Evolutionary conservation across 2,888 invertebrate species (phyloP).

Genomic region (Chloroclystis v-ata): DNA sequence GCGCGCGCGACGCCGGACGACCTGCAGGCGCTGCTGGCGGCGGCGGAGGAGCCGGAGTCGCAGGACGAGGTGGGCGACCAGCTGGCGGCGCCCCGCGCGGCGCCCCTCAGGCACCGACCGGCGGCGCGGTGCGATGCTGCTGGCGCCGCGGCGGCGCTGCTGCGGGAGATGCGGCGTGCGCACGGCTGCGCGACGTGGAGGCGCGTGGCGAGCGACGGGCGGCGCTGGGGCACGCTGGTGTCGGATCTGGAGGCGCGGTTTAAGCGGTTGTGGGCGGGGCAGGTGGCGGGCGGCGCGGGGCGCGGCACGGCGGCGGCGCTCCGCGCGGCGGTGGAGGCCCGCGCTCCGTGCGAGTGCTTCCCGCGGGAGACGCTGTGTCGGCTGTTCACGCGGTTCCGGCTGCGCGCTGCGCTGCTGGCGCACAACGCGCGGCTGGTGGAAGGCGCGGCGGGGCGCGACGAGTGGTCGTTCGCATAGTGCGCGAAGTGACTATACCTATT

Average conservation of each 20-base stretch:
- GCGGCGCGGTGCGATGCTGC: conserved; percentile 4
- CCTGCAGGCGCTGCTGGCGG: conserved; percentile 6
- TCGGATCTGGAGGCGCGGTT: conserved; percentile 7
- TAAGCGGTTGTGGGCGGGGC: conserved; percentile 1
- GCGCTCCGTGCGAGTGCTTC: conserved; percentile 19
- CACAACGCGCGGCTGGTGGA: conserved; percentile 6
- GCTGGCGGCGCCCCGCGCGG: not conserved
- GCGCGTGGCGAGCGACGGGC: conserved; percentile 2
- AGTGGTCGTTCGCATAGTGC: not conserved
- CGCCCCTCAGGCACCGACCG: not conserved
- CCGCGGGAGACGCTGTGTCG: conserved; percentile 13
- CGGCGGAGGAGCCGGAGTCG: conserved; percentile 1
- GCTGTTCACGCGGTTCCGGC: conserved; percentile 15
- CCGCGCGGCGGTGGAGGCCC: conserved; percentile 4
- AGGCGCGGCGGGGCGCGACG: not conserved
- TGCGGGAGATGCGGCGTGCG: conserved; percentile 9
- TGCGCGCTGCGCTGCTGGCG: conserved; percentile 15
- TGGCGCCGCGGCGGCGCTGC: conserved; percentile 4
- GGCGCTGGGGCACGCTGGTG: conserved; percentile 1
- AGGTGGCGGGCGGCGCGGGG: conserved; percentile 1
- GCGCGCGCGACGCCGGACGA: conserved; percentile 9
- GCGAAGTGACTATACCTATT: too few species aligned
- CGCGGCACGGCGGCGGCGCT: conserved; percentile 2
- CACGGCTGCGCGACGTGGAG: conserved; percentile 6
- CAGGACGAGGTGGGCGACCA: conserved; percentile 3